Evolutionary conservation across 2,797 vertebrate genomes (phyloP).

Genomic region (Sarcoramphus papa): DNA sequence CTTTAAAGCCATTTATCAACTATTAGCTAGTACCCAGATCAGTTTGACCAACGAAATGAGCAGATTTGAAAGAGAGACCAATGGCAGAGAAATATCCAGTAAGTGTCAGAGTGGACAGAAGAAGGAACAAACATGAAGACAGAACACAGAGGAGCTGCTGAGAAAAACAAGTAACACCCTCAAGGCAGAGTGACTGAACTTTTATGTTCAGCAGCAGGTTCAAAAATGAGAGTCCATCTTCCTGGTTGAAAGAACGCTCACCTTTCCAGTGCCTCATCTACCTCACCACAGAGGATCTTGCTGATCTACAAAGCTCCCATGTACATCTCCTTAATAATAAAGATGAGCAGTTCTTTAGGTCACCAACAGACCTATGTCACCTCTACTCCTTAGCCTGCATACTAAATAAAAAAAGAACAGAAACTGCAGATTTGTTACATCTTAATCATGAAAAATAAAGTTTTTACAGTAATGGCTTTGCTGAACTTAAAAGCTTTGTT

Average conservation of each 20-base stretch:
- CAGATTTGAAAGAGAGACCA: neutral
- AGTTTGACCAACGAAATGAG: rapidly evolving
- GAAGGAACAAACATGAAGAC: neutral
- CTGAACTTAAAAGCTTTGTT: neutral
- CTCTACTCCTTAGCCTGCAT: too few species aligned
- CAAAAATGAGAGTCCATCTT: neutral
- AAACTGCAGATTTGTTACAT: neutral
- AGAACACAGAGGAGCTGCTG: neutral
- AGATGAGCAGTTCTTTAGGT: neutral
- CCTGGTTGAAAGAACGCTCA: neutral
- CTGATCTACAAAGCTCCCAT: neutral
- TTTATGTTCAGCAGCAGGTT: neutral
- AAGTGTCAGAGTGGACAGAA: neutral
- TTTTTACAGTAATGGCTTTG: neutral
- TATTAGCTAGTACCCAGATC: neutral
- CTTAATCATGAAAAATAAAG: neutral
- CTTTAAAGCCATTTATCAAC: neutral
- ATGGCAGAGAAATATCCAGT: neutral
- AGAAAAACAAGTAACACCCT: neutral
- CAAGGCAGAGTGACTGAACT: neutral
- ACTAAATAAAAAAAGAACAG: neutral
- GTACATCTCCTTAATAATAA: neutral
- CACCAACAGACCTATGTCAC: neutral
- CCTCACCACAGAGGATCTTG: neutral
- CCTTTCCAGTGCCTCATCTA: neutral